Conservation (phyloP, 2,797 vertebrate species). For the Tauraco hartlaubi region DNA sequence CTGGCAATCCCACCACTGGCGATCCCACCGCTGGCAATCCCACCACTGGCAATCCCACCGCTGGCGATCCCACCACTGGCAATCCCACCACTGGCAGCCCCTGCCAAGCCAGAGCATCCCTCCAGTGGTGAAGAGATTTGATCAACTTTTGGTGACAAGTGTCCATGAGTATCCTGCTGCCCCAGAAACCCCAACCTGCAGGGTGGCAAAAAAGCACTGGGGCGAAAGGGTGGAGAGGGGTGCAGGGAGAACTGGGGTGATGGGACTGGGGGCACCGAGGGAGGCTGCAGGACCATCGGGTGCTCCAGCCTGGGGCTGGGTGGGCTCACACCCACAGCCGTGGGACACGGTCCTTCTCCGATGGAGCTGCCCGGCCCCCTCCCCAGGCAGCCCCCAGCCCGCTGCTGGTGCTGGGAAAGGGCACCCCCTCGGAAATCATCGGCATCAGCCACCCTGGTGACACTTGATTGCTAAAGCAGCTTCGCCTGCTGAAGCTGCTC, state of each 20-base stretch:
- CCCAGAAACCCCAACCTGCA: neutral
- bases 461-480: conserved; percentile 8
- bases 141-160: neutral
- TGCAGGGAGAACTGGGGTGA: accelerated
- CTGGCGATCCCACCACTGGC: too few relatives aligned
- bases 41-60: neutral
- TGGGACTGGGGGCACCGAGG: neutral
- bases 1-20: too few relatives aligned
- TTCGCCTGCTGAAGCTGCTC: neutral
- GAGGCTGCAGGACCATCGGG: neutral
- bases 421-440: neutral
- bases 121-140: neutral
- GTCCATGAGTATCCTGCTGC: accelerated
- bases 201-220: neutral
- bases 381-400: neutral
- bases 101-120: neutral
- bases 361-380: neutral
- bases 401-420: accelerated
- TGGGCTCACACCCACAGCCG: neutral
- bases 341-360: neutral
- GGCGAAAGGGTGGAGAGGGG: accelerated
- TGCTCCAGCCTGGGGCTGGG: accelerated
- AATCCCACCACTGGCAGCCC: too few relatives aligned
- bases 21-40: neutral
- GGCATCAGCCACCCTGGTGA: neutral